Base-by-base conservation (phyloP, 92 coral and sea anemone genomes). In the Bergia sp. region DNA sequence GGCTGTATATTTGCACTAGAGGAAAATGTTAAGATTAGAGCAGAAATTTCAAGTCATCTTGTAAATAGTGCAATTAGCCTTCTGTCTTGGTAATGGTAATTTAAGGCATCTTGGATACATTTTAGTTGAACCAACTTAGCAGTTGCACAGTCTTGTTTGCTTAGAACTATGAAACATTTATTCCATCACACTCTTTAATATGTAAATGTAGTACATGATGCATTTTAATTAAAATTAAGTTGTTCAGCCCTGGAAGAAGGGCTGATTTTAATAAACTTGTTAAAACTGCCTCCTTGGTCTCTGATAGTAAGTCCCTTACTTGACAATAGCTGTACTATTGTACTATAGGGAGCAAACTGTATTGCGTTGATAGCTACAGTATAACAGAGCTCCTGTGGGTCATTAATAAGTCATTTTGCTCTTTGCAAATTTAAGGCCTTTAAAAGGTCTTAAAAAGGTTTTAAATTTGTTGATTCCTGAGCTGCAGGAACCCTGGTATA, bases 31-130 rank as follows among this genome's bases (percentile, higher is more conserved):
- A 55, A 82, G 37, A 85, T 43, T 84, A 40, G 75, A 86, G 9
- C 43, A 23, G 41, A 61, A 29, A 66, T 21, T 29, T 82, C 4
- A 58, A 71, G 42, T 41, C 67, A 7, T 74, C 20, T 42, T 83
- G 69, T 45, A 80, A 84, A 55, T 82, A 55, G 37, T 85, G 89
- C 85, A 21, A 36, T 69, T 37, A 53, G 38, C 78, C 45, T 36
- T 67, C 45, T 85, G 55, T 74, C 23, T 21, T 76, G 1, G 40
- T 50, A 41, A 15, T 15, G 21, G 0, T 50, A 11, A 10, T 1
- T 53, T 3, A 84, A 39, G 61, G 76, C 58, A 91, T 53, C 58
- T 79, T 77, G 88, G 77, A 53, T 82, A 55, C 16, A 53, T 53
- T 11, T 53, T 11, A 65, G 39, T 10, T 8, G 57, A 44, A 21